phyloP scores from a whole-genome alignment of 2,888 invertebrate genomes.

The Epirrhoe tristata region DNA sequence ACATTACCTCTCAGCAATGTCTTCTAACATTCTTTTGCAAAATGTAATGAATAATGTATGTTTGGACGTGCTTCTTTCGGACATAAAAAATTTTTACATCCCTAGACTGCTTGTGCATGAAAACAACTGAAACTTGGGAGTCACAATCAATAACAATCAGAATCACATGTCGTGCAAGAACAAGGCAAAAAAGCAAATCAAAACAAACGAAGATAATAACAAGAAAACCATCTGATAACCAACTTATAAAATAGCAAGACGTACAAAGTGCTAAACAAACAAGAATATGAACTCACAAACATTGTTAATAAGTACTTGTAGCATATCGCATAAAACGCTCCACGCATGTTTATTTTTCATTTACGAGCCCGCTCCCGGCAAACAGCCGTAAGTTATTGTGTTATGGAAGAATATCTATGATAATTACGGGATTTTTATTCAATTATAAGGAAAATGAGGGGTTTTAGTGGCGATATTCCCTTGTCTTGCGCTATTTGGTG shows the following conservation, averaged over 20 bases:
- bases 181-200: not conserved
- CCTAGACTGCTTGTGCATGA: too few relatives aligned
- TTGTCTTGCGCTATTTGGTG: conserved; percentile 29
- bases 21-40: too few relatives aligned
- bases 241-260: conserved; percentile 4
- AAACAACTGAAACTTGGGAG: too few relatives aligned
- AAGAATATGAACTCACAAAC: conserved; percentile 59
- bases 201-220: not conserved
- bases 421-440: conserved; percentile 44
- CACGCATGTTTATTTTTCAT: conserved; percentile 83
- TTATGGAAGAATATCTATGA: conserved; percentile 43
- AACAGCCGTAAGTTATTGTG: conserved; percentile 38
- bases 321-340: conserved; percentile 70
- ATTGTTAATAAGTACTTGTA: conserved; percentile 74
- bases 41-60: too few relatives aligned
- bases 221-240: conserved; percentile 3
- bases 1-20: too few relatives aligned
- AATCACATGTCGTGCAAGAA: not conserved
- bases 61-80: too few relatives aligned
- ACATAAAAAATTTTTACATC: too few relatives aligned
- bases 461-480: conserved; percentile 32
- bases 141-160: not conserved
- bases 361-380: conserved; percentile 60
- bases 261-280: conserved; percentile 28
- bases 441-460: conserved; percentile 39